phyloP scores from a whole-genome alignment of 2,888 invertebrate genomes.

The Neria commutata region DNA sequence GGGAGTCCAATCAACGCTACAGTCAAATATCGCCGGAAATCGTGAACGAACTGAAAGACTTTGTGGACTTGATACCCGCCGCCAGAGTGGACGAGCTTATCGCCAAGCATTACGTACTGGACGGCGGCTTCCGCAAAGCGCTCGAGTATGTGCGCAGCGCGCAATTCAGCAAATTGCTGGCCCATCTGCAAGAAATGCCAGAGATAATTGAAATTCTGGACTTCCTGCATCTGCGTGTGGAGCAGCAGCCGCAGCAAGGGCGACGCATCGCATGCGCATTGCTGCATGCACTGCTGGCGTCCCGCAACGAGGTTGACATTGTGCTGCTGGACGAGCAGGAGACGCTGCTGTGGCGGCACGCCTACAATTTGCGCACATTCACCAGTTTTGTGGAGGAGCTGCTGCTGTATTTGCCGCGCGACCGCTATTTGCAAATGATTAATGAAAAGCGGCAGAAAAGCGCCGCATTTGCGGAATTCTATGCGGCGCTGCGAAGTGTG shows the following conservation, averaged over 20 bases:
- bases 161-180: slow-evolving; percentile 39
- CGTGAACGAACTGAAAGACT: slow-evolving; percentile 44
- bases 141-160: slow-evolving; percentile 42
- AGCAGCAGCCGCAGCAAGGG: slow-evolving; percentile 3
- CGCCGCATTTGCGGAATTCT: slow-evolving; percentile 45
- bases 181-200: slow-evolving; percentile 42
- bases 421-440: slow-evolving; percentile 44
- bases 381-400: slow-evolving; percentile 44
- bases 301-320: slow-evolving; percentile 7
- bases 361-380: slow-evolving; percentile 30
- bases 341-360: background rate
- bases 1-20: too few relatives aligned
- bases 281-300: slow-evolving; percentile 8
- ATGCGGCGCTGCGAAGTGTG: slow-evolving; percentile 43
- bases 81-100: slow-evolving; percentile 41
- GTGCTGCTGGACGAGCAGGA: slow-evolving; percentile 27
- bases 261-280: slow-evolving; percentile 3
- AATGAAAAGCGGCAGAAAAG: slow-evolving; percentile 42
- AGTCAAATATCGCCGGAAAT: slow-evolving; percentile 51
- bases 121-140: slow-evolving; percentile 47
- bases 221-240: slow-evolving; percentile 46
- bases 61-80: slow-evolving; percentile 42
- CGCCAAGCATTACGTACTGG: slow-evolving; percentile 46
- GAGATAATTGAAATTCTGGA: slow-evolving; percentile 47
- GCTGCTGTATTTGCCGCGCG: slow-evolving; percentile 44